A percentile compares a stretch with the other conserved stretches of the same genome.
Evolutionary conservation across 2,113 vertebrate genomes (phyloP).

Genomic region (Pollimyrus isidori): DNA sequence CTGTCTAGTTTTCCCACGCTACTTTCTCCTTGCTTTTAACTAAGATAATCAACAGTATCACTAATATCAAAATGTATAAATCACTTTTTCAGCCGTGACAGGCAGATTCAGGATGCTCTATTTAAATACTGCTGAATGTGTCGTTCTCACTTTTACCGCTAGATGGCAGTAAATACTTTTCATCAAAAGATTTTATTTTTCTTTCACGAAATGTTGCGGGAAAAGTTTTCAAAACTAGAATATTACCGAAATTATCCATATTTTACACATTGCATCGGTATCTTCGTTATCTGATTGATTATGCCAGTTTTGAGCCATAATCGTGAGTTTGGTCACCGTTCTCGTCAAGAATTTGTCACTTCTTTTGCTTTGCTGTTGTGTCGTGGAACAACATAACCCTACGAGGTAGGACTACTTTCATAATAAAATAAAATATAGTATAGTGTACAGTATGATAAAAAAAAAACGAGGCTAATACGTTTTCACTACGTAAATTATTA

Average conservation of each 20-base stretch:
- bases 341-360: not conserved
- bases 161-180: not conserved
- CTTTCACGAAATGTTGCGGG: not conserved
- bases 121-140: not conserved
- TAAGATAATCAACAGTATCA: not conserved
- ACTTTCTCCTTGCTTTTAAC: not conserved
- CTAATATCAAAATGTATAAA: not conserved
- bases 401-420: not conserved
- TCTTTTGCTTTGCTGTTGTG: not conserved
- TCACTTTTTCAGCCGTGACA: not conserved
- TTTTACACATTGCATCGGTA: not conserved
- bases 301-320: not conserved
- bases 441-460: not conserved
- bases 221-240: not conserved
- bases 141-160: not conserved
- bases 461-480: not conserved
- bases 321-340: not conserved
- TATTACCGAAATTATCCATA: not conserved
- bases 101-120: not conserved
- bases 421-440: not conserved
- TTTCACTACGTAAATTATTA: not conserved
- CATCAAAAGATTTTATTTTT: not conserved
- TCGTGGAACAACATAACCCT: not conserved
- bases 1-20: not conserved
- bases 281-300: not conserved